A percentile compares a stretch with the other conserved stretches of the same genome.
These are phyloP conservation scores for Natrix natrix DNA, from an alignment of 2,797 vertebrate species.

Conservation along the genomic window DNA sequence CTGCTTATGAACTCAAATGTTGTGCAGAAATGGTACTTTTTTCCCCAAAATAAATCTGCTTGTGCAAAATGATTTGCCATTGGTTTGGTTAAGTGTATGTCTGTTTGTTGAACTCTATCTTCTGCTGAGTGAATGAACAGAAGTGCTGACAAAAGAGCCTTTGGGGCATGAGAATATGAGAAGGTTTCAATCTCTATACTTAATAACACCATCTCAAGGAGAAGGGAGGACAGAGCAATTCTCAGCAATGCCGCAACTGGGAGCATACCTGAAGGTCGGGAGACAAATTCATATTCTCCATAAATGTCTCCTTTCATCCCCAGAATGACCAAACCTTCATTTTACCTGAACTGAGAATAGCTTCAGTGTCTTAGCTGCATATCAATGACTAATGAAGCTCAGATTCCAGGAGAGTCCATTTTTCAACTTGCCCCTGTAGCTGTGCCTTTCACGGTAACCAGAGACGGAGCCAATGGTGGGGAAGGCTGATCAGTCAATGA, in stretches of 20 bases:
- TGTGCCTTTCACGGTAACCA: neutral
- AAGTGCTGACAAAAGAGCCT: neutral
- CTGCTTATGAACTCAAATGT: neutral
- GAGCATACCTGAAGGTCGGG: neutral
- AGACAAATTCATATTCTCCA: conserved; percentile 3
- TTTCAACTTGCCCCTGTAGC: neutral
- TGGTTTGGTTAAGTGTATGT: rapidly evolving
- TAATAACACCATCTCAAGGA: neutral
- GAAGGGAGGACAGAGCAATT: conserved; percentile 10
- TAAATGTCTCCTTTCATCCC: neutral
- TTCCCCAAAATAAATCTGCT: conserved; percentile 43
- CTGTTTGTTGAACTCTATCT: rapidly evolving
- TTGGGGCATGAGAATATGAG: neutral
- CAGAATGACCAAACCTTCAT: neutral
- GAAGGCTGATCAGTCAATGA: neutral
- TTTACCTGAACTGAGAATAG: neutral
- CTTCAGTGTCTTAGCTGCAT: neutral
- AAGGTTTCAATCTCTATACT: neutral
- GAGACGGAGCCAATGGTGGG: neutral
- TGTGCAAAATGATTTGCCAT: rapidly evolving
- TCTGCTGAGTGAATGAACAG: neutral
- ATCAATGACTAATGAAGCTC: neutral
- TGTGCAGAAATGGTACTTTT: neutral
- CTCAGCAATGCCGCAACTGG: neutral
- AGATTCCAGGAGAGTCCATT: neutral